Base-by-base conservation (phyloP, 1,140 invertebrate species). In the Rhagoletis pomonella region DNA sequence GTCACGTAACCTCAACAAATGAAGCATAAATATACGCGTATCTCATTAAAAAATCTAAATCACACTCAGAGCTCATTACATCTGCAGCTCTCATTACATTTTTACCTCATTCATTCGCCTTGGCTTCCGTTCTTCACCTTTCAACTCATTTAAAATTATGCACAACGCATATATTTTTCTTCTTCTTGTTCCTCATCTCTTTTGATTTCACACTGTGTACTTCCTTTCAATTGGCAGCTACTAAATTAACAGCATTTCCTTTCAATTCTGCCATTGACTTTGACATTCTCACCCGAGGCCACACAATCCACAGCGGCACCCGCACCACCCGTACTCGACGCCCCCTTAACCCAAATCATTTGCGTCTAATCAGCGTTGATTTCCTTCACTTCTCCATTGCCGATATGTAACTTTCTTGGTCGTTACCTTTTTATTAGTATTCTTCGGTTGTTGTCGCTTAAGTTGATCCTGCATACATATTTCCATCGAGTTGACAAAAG, bases 221-320 rank as follows among this genome's bases (percentile, higher is more conserved):
- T 55, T 81, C 73, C 47, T 81, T 81, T 81, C 73, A 55, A 55
- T 81, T 58, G 73, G 17, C 73, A 55, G 47, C 42, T 17, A 9
- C 73, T 81, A 81, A 81, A 81, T 81, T 81, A 81, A 12, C 19
- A 14, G 73, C 73, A 81, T 81, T 47, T 81, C 73, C 73, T 50
- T 55, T 55, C 47, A 50, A 81, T 81, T 81, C 19, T 81, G 17
- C 73, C 73, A 81, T 81, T 81, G 73, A 81, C 73, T 81, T 81
- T 81, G 73, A 81, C 44, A 55, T 81, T 81, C 47, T 14, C 44
- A 19, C 73, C 73, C 73, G 47, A 81, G 44, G 73, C 47, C 73
- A 67, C 17, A 39, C 17, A 81, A 55, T 47, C 47, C 44, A 14
- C 44, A 47, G 44, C 47, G 17, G 42, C 14, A 2, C 12, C 44